These are phyloP conservation scores for Verasper variegatus DNA, from an alignment of 2,113 vertebrate species.

Conservation along the genomic window DNA sequence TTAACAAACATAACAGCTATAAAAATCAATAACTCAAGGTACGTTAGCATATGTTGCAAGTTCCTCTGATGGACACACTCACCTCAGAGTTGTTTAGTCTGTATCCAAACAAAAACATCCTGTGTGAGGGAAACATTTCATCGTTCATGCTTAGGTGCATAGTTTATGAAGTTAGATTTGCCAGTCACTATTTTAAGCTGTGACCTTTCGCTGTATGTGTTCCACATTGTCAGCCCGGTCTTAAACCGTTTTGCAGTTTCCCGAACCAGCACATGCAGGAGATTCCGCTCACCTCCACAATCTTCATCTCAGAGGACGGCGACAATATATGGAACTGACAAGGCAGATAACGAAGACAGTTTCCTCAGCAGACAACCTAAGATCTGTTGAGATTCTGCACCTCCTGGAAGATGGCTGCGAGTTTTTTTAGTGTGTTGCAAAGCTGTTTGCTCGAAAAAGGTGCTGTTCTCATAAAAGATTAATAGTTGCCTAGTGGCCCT, in stretches of 20 bases:
- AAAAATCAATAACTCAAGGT: constrained; percentile 53
- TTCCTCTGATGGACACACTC: constrained; percentile 3
- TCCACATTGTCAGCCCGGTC: constrained; percentile 9
- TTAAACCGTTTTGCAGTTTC: constrained; percentile 20
- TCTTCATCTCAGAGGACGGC: constrained; percentile 12
- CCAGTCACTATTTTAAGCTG: constrained; percentile 23
- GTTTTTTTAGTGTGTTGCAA: constrained; percentile 55
- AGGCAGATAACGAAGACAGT: constrained; percentile 38
- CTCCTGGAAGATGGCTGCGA: constrained; percentile 27
- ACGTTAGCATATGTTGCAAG: constrained; percentile 19
- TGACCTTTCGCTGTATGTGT: constrained; percentile 34
- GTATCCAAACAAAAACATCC: constrained; percentile 3
- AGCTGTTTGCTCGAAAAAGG: constrained; percentile 74
- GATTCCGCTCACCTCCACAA: constrained; percentile 26
- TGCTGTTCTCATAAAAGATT: constrained; percentile 78
- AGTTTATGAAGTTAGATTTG: too few species aligned
- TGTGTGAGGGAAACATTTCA: not conserved
- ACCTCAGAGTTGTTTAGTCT: not conserved
- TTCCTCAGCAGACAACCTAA: constrained; percentile 25
- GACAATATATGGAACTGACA: constrained; percentile 42
- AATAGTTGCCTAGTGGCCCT: constrained; percentile 76
- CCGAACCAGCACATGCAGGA: not conserved
- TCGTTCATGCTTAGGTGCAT: too few species aligned
- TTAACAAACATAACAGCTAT: constrained; percentile 38
- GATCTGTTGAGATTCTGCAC: constrained; percentile 44